These are phyloP conservation scores for Acanthurus lineatus DNA, from an alignment of 2,797 vertebrate species.

Conservation along the genomic window DNA sequence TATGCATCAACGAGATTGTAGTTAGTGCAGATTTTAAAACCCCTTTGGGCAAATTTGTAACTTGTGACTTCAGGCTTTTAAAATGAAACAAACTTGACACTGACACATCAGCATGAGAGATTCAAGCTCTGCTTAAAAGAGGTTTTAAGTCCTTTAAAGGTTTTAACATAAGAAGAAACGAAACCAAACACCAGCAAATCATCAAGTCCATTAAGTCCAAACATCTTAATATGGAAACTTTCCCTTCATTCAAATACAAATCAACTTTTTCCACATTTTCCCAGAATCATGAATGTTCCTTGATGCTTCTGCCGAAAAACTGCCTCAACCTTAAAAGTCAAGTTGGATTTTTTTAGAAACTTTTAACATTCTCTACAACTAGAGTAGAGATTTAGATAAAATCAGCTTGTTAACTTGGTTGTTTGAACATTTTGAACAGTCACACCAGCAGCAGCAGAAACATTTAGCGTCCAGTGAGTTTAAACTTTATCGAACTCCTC, in stretches of 20 bases:
- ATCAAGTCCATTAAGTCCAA: neutral
- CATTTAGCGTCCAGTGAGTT: too few species aligned
- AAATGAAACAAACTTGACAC: too few species aligned
- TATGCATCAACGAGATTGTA: too few species aligned
- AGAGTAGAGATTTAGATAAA: neutral
- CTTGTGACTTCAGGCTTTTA: too few species aligned
- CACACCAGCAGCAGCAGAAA: too few species aligned
- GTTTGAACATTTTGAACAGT: neutral
- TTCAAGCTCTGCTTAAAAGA: neutral
- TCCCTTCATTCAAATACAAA: too few species aligned
- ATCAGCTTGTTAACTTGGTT: neutral
- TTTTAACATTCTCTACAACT: neutral
- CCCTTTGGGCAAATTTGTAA: too few species aligned
- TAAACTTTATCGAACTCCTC: too few species aligned
- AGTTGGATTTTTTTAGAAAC: neutral
- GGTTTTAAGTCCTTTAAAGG: neutral
- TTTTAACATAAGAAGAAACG: neutral
- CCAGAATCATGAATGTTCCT: neutral
- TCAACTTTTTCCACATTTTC: too few species aligned
- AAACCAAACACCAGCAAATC: neutral
- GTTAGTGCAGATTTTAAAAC: too few species aligned
- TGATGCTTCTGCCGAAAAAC: neutral
- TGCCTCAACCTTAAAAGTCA: neutral
- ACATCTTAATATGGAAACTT: too few species aligned
- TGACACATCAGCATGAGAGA: too few species aligned